These are phyloP conservation scores for Drosophila asahinai DNA, from an alignment of 1,140 invertebrate genomes.

Conservation along the genomic window DNA sequence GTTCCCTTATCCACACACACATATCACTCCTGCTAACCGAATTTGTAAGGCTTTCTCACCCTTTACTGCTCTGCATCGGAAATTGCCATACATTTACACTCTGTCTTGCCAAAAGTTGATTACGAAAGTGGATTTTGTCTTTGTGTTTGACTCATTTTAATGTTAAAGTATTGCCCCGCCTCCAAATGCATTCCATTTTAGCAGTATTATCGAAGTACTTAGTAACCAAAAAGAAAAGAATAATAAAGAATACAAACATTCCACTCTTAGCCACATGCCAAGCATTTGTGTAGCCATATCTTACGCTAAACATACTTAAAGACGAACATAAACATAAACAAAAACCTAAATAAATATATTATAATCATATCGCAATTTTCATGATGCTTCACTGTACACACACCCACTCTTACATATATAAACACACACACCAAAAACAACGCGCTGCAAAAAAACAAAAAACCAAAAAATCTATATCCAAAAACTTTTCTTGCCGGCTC, in stretches of 20 bases:
- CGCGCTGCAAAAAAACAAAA: slow-evolving; percentile 51
- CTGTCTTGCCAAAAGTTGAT: slow-evolving; percentile 63
- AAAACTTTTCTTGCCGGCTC: slow-evolving; percentile 79
- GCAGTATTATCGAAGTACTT: slow-evolving; percentile 77
- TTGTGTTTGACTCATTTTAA: slow-evolving; percentile 51
- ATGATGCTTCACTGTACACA: slow-evolving; percentile 71
- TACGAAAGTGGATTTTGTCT: slow-evolving; percentile 27
- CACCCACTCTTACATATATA: slow-evolving; percentile 36
- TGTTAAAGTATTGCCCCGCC: slow-evolving; percentile 40
- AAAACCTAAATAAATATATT: slow-evolving; percentile 26
- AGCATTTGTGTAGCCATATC: slow-evolving; percentile 61
- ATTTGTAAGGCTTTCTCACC: slow-evolving; percentile 27
- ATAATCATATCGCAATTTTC: slow-evolving; percentile 45
- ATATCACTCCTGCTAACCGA: slow-evolving; percentile 31
- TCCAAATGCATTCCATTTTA: slow-evolving; percentile 62
- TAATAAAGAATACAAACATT: slow-evolving; percentile 36
- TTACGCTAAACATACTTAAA: slow-evolving; percentile 43
- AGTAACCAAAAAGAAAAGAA: slow-evolving; percentile 32
- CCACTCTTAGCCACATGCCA: slow-evolving; percentile 58
- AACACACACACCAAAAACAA: slow-evolving; percentile 32
- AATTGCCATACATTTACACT: slow-evolving; percentile 28
- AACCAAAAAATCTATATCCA: slow-evolving; percentile 60
- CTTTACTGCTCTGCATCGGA: slow-evolving; percentile 32
- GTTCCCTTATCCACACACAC: not conserved
- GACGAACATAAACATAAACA: slow-evolving; percentile 27